Base-by-base conservation (phyloP, 1,140 invertebrate genomes). In the Alviniconcha marisindica region DNA sequence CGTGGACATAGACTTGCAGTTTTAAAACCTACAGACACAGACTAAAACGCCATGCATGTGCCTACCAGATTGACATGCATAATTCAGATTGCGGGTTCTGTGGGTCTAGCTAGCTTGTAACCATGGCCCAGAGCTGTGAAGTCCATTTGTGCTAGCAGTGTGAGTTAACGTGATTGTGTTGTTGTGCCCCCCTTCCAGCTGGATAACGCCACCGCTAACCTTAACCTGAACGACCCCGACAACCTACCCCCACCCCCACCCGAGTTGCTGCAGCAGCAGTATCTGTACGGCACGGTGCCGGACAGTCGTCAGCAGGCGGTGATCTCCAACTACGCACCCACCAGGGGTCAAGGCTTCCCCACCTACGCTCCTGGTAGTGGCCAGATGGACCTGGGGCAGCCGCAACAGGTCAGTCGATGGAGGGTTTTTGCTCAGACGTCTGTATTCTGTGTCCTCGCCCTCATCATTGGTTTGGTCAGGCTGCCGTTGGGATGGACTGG, bases 181-280 rank as follows among this genome's bases (percentile, higher is more conserved):
- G 69, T 71, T 71, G 69, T 71, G n/a, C 31, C 36, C 69, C 66
- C 66, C 69, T 71, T 89, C 60, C 85, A 90, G 90, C 74, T 91
- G 81, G 83, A 85, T 33, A 88, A 88, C 77, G 87, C 86, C 54
- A 82, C 88, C 33, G 82, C 79, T 2, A 88, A 88, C 79, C 83
- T 89, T 36, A 86, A 89, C 33, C 80, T 90, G n/a, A 85, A 88
- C 33, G 85, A 88, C 74, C 76, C 83, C 18, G 87, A 89, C 33
- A 85, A 88, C 73, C 84, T 90, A 0, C 90, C 90, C 51, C 89
- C 91, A 28, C 90, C 89, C 54, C 90, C 88, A 14, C 89, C 89
- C 24, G 90, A 91, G 80, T 74, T 91, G 4, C 82, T 91, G 14
- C 90, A 92, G 78, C 90, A 91, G 69, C 90, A 91, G 78, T 91